Evolutionary conservation across 2,888 invertebrate species (phyloP), one percentile per base, ranked within the genome.

Genomic region (Zaprionus lineosus): DNA sequence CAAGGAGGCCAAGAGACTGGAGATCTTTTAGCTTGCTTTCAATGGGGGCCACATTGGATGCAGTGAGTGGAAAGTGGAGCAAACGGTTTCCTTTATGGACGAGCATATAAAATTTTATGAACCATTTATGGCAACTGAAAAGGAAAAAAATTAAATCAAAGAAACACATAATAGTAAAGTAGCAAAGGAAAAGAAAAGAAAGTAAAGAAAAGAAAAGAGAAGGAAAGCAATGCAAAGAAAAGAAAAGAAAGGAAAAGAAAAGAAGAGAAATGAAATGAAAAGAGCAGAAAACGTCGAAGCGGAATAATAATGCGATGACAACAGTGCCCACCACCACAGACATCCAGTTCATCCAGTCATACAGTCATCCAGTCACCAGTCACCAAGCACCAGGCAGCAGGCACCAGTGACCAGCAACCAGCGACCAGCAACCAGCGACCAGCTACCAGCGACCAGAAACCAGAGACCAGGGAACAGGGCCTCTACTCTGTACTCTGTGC

Each of bases 71-170:
- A 72, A 73, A 72, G 73, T 68, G 62, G 68, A 76, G 73, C 76
- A 74, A 74, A 64, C 67, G 52, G 76, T 75, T 75, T 75, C 67
- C 73, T 74, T 74, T 74, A 76, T 74, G 56, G 73, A 74, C 57
- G 73, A 66, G 74, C 73, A 39, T 69, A 76, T 74, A 76, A 74
- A 74, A 74, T 73, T 74, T 74, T 76, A 74, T 73, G 76, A 73
- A 65, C 69, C 76, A 74, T 74, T 74, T 76, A 73, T 74, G 77
- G 74, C 74, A 48, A 70, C 62, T 46, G 37, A 39, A 67, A 59
- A 52, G 55, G 46, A 55, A 56, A 44, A 28, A 58, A 75, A 62
- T 55, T 58, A 72, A 75, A 75, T 66, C 75, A 72, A 62, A 67
- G 76, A 73, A 75, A 76, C 74, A 62, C 75, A 72, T 74, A 74